phyloP scores from a whole-genome alignment of 2,888 invertebrate genomes.

The Pocota personata region DNA sequence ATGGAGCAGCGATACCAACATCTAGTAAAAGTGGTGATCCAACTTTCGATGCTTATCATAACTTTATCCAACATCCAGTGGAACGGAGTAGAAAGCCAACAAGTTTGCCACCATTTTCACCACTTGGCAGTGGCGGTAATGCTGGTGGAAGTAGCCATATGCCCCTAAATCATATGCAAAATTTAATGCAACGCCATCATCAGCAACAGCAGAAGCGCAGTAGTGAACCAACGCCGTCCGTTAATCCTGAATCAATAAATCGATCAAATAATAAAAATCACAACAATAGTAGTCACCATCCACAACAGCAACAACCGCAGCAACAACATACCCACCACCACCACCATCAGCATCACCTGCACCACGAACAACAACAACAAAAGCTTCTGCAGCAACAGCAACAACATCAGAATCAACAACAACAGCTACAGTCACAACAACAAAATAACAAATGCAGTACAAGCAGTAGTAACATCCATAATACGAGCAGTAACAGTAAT shows the following conservation, averaged over 20 bases:
- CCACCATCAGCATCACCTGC: constrained; percentile 54
- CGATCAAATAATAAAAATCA: constrained; percentile 68
- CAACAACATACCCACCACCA: constrained; percentile 41
- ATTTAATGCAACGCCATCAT: constrained; percentile 48
- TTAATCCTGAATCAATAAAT: constrained; percentile 60
- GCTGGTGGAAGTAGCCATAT: constrained; percentile 52
- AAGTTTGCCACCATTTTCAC: constrained; percentile 42
- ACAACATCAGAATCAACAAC: constrained; percentile 72
- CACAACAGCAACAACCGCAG: constrained; percentile 41
- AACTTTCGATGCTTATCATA: constrained; percentile 64
- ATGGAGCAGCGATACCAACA: constrained; percentile 60
- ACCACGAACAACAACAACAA: constrained; percentile 48
- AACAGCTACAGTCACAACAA: constrained; percentile 76
- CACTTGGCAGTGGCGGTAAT: constrained; percentile 26
- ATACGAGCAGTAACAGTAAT: constrained; percentile 76
- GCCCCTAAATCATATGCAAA: constrained; percentile 46
- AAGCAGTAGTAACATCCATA: constrained; percentile 71
- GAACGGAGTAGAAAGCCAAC: constrained; percentile 62
- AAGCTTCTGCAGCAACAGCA: constrained; percentile 68
- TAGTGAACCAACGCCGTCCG: constrained; percentile 72
- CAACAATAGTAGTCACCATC: constrained; percentile 50
- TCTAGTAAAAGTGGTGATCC: constrained; percentile 69
- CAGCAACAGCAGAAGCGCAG: constrained; percentile 60
- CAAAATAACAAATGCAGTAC: constrained; percentile 76
- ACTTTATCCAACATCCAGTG: constrained; percentile 39